Evolutionary conservation across 2,113 vertebrate genomes (phyloP).

Genomic region (Grus americana): DNA sequence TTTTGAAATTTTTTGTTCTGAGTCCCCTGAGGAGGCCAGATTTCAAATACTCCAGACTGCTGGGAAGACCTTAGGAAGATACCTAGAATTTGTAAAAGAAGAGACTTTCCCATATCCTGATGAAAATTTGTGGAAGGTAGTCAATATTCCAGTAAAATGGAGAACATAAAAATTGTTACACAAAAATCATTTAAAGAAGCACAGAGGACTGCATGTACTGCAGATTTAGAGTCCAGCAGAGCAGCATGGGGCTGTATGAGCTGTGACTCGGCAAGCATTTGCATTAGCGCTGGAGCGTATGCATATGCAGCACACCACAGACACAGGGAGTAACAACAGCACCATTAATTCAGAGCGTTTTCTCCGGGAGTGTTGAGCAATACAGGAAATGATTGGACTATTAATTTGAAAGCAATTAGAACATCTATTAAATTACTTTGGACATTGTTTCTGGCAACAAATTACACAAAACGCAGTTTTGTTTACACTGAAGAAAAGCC

Average conservation of each 20-base stretch:
- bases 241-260: neutral
- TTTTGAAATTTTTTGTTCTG: neutral
- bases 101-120: neutral
- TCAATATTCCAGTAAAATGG: neutral
- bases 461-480: constrained; percentile 2
- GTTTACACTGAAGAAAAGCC: constrained; percentile 28
- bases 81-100: neutral
- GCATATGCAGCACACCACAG: neutral
- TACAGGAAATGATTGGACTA: neutral
- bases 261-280: neutral
- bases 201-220: neutral
- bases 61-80: neutral
- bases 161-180: neutral
- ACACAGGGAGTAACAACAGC: neutral
- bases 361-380: neutral
- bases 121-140: neutral
- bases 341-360: neutral
- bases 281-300: neutral
- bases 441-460: constrained; percentile 13
- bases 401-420: constrained; percentile 20
- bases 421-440: neutral
- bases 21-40: neutral
- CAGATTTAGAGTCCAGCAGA: neutral
- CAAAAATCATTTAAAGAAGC: neutral
- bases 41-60: neutral